Evolutionary conservation across 2,797 vertebrate species (phyloP).

Genomic region (Hippoglossus hippoglossus): DNA sequence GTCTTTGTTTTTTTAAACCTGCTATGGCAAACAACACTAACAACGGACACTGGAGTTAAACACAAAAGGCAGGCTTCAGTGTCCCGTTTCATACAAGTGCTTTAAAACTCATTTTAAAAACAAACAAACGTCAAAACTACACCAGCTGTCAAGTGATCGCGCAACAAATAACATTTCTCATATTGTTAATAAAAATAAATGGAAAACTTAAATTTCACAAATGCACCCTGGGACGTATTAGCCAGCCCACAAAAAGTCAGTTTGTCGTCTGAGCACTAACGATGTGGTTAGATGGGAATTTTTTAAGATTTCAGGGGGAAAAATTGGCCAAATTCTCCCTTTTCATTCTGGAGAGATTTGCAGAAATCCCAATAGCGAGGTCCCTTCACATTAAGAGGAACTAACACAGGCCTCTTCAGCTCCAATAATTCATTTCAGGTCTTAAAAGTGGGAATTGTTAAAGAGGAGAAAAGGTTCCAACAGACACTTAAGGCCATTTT

Average conservation of each 20-base stretch:
- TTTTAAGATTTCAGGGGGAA: constrained; percentile 8
- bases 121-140: constrained; percentile 19
- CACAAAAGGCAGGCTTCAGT: constrained; percentile 58
- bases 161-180: constrained; percentile 47
- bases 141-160: constrained; percentile 63
- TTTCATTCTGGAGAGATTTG: constrained; percentile 10
- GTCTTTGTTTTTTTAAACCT: constrained; percentile 48
- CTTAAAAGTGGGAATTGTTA: not conserved
- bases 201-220: constrained; percentile 44
- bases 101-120: constrained; percentile 47
- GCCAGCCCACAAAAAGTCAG: constrained; percentile 16
- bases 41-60: constrained; percentile 62
- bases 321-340: constrained; percentile 36
- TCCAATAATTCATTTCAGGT: not conserved
- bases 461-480: not conserved
- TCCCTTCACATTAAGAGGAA: constrained; percentile 17
- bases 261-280: constrained; percentile 20
- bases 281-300: constrained; percentile 11
- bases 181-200: constrained; percentile 40
- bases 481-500: not conserved
- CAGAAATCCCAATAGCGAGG: not conserved
- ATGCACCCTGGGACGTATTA: constrained; percentile 41
- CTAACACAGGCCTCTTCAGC: not conserved
- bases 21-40: constrained; percentile 77
- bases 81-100: constrained; percentile 54